Evolutionary conservation across 2,113 vertebrate species (phyloP), one percentile per base, ranked within the genome.

Genomic region (Diphyllodes magnificus): DNA sequence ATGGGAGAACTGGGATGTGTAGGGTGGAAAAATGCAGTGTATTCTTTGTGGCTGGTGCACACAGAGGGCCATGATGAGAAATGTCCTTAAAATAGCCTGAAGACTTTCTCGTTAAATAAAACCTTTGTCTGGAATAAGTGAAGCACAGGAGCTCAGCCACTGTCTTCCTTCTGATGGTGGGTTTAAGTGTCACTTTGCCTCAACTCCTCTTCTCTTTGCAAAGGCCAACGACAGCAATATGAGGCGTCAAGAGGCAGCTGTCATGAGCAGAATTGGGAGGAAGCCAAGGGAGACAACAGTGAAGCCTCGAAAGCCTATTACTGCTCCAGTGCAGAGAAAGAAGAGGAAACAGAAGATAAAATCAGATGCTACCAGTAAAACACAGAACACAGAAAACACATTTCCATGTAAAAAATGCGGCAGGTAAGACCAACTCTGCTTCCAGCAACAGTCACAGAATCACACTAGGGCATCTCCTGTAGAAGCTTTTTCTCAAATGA

Each of bases 361-460:
- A 49, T 35, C 89, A 21, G 98, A 98, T 44, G 54, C 97, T 5
- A 91, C 94, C 86, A 98, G 49, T 96, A 99, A 99, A 92, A 96
- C 49, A 54, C 90, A 98, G 13, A 97, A 93, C 57, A 98, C 98
- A 91, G 99, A 99, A 91, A 99, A 98, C 70, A 98, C 98, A n/a
- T 99, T 99, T 97, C 99, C 99, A 65, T 99, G 99, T 98, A 99
- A 99, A 98, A 99, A 99, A 94, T 99, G 99, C 70, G 99, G 99
- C 98, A 99, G 99, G 99, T 99, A 96, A 97, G 97, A 83, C 25
- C 65, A 77, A 42, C 39, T 86, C 37, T 2, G 10, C 50, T 78
- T 64, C 53, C 69, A 82, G 49, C n/a, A 73, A 4, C 24, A 63
- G 37, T 70, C 33, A 49, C 20, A 56, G 60, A 85, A 86, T 40